Conservation (phyloP, 2,797 vertebrate genomes). For the Pantherophis vulpinus region DNA sequence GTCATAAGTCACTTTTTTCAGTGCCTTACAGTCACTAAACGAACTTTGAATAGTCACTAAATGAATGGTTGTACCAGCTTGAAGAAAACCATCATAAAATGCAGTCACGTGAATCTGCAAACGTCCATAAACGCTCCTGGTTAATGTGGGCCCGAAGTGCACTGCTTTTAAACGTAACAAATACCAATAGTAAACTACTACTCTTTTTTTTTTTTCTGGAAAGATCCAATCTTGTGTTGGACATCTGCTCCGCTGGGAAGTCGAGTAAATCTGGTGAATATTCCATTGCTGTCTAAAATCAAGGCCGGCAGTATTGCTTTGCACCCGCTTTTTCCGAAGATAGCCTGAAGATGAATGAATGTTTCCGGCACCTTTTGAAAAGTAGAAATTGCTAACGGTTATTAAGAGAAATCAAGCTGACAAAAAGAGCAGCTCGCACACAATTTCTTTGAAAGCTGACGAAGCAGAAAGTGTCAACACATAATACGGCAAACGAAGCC, state of each 20-base stretch:
- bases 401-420: not conserved
- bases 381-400: not conserved
- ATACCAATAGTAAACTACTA: not conserved
- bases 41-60: too few relatives aligned
- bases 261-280: not conserved
- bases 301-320: too few relatives aligned
- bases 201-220: not conserved
- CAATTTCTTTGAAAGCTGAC: slow-evolving; percentile 29
- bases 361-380: not conserved
- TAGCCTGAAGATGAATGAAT: not conserved
- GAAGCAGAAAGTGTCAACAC: slow-evolving; percentile 14
- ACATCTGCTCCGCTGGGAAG: not conserved
- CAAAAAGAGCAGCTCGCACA: not conserved
- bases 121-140: not conserved
- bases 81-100: not conserved
- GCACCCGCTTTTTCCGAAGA: fast-evolving
- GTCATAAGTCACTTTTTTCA: too few relatives aligned
- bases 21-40: too few relatives aligned
- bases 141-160: not conserved
- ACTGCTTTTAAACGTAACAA: not conserved
- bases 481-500: not conserved
- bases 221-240: not conserved
- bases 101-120: not conserved
- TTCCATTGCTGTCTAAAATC: not conserved
- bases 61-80: too few relatives aligned